Conservation (phyloP, 2,797 vertebrate species). For the Myotis daubentonii region DNA sequence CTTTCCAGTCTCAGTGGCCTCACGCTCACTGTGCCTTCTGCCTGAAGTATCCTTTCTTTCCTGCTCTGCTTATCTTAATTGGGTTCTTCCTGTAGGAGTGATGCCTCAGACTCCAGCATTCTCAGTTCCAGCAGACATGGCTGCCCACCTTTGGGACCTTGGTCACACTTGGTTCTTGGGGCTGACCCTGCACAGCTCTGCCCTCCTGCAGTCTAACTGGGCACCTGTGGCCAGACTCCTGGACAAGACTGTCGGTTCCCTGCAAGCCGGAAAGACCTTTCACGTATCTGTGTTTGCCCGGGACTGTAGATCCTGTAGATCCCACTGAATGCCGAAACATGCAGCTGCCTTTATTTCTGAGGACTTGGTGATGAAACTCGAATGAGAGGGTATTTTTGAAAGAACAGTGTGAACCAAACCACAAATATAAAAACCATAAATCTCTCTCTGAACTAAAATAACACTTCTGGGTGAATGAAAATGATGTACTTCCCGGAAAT, state of each 20-base stretch:
- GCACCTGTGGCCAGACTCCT: neutral
- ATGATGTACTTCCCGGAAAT: neutral
- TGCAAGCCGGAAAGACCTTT: neutral
- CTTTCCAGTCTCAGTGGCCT: neutral
- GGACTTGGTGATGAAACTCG: neutral
- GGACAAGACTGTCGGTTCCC: neutral
- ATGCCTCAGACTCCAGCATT: neutral
- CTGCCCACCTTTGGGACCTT: neutral
- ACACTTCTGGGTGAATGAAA: neutral
- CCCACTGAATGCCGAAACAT: neutral
- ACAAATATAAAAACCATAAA: neutral
- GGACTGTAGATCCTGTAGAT: neutral
- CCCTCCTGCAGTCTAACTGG: neutral
- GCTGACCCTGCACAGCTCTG: neutral
- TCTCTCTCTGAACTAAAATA: neutral
- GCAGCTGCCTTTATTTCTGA: neutral
- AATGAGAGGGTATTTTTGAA: neutral
- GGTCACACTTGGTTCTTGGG: fast-evolving
- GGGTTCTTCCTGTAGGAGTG: neutral
- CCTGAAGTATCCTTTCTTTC: neutral
- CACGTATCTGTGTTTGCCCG: neutral
- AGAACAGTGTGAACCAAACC: neutral
- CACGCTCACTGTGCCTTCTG: neutral
- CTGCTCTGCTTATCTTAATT: neutral
- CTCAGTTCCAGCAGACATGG: neutral